These are phyloP conservation scores for Sorex araneus DNA, from an alignment of 2,113 vertebrate species.

Conservation along the genomic window DNA sequence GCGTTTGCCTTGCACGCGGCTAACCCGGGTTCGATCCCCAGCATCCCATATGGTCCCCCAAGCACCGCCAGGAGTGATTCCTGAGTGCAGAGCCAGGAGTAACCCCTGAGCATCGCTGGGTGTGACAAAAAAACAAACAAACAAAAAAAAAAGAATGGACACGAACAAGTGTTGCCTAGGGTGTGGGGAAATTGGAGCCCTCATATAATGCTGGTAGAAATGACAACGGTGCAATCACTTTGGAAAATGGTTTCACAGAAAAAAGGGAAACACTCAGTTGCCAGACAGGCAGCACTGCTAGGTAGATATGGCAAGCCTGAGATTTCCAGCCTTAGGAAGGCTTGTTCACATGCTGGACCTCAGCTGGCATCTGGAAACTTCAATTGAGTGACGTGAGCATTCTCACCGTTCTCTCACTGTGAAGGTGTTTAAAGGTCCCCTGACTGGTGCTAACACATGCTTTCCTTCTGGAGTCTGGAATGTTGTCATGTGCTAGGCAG, in stretches of 20 bases:
- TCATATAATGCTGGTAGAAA: neutral
- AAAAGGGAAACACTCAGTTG: neutral
- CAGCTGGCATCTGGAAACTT: neutral
- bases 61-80: no score
- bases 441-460: neutral
- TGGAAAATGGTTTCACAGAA: neutral
- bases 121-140: no score
- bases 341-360: neutral
- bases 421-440: neutral
- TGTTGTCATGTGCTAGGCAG: neutral
- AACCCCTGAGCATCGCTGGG: no score
- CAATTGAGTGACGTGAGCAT: neutral
- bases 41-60: no score
- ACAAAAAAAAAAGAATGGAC: neutral
- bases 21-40: no score
- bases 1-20: no score
- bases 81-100: no score
- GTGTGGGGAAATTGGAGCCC: neutral
- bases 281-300: no score
- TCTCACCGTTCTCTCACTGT: neutral
- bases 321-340: neutral
- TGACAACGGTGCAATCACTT: neutral
- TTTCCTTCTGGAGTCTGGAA: neutral
- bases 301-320: neutral
- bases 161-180: neutral